Evolutionary conservation across 2,113 vertebrate genomes (phyloP).

Genomic region (Puntigrus tetrazona): DNA sequence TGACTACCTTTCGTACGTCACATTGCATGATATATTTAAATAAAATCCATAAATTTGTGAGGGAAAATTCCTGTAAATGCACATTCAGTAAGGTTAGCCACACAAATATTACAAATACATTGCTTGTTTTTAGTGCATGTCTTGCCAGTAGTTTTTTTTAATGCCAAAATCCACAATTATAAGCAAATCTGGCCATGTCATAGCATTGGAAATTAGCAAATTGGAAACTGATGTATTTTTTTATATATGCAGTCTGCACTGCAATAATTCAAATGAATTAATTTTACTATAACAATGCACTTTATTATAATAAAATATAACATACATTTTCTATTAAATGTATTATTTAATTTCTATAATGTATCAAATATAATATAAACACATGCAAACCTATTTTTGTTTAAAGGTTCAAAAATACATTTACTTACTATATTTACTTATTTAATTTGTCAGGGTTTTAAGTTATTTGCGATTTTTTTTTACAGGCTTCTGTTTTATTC

Average conservation of each 20-base stretch:
- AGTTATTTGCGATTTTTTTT: neutral
- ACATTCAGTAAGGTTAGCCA: neutral
- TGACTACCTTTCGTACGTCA: neutral
- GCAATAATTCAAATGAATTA: neutral
- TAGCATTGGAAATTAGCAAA: too few relatives aligned
- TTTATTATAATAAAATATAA: neutral
- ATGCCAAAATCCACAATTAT: too few relatives aligned
- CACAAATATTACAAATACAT: too few relatives aligned
- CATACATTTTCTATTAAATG: neutral
- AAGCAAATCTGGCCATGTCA: neutral
- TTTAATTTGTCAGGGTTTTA: neutral
- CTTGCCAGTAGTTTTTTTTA: neutral
- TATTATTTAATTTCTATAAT: neutral
- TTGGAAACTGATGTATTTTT: neutral
- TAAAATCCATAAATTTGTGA: neutral
- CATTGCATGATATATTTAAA: neutral
- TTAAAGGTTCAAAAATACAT: neutral
- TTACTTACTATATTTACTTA: neutral
- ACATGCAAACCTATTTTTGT: neutral
- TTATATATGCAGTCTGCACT: neutral
- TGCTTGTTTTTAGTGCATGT: too few relatives aligned
- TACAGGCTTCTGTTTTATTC: neutral
- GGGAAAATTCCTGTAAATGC: neutral
- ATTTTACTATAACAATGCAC: neutral
- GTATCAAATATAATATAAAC: neutral